phyloP scores from a whole-genome alignment of 2,797 vertebrate species.

The Periophthalmus magnuspinnatus region DNA sequence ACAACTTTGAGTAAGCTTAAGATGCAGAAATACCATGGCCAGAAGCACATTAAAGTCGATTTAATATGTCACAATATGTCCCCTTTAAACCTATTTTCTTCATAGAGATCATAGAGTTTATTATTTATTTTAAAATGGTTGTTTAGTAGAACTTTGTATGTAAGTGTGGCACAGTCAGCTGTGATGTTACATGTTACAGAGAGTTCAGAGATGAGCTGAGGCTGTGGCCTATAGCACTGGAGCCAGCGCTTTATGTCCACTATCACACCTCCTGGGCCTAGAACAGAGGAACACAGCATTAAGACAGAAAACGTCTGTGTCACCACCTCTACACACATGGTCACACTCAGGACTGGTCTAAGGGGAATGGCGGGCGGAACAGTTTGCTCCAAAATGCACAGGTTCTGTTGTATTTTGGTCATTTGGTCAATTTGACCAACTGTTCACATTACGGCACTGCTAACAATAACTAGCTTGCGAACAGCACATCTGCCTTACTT shows the following conservation, averaged over 20 bases:
- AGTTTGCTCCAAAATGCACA: too few relatives aligned
- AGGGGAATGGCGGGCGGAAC: too few relatives aligned
- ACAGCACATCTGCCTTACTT: background rate
- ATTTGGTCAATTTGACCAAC: conserved; percentile 2
- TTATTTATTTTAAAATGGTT: background rate
- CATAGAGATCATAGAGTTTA: background rate
- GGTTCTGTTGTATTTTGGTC: background rate
- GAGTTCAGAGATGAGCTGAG: background rate
- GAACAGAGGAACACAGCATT: conserved; percentile 69
- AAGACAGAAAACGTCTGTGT: conserved; percentile 39
- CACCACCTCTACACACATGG: background rate
- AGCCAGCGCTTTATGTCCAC: conserved; percentile 49
- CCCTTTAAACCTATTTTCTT: background rate
- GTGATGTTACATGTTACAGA: background rate
- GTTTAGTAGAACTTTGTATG: background rate
- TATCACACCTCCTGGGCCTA: conserved; percentile 65
- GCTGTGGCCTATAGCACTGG: conserved; percentile 19
- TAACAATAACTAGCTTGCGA: background rate
- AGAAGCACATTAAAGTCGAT: background rate
- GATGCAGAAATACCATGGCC: too few relatives aligned
- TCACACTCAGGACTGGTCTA: background rate
- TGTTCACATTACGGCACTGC: background rate
- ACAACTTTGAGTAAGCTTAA: too few relatives aligned
- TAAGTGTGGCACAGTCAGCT: background rate
- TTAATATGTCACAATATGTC: background rate